Evolutionary conservation across 2,113 vertebrate genomes (phyloP), one percentile per base, ranked within the genome.

Genomic region (Chloropsis hardwickii): DNA sequence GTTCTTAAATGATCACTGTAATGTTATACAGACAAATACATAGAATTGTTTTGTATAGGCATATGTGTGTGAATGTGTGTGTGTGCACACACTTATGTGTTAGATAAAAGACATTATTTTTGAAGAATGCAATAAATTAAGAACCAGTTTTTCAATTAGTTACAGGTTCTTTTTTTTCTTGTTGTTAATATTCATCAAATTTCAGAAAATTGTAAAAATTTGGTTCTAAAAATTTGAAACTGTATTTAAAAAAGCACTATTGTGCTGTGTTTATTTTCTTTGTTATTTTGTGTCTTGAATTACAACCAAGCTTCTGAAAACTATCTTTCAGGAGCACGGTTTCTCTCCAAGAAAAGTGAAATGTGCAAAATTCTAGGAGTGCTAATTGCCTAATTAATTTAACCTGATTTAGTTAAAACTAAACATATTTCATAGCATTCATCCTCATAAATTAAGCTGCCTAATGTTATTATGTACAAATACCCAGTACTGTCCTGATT

Each of bases 11-110:
- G 7, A 67, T 76, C 28, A 82, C 25, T 18, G 13, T 76, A 29
- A 39, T 42, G 22, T 71, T 66, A 53, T 11, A 62, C 37, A 79
- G 47, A 60, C 35, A 45, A 82, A 60, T 48, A 31, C 16, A 19
- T 31, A 14, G 47, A 11, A 19, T 39, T 85, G 44, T 85, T 90
- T 80, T 44, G 6, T 48, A 8, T 47, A 22, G 23, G 19, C 7
- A 2, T 29, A 10, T 40, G 3, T 54, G 29, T 19, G 11, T 47
- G 4, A 23, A 3, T 31, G 4, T 57, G 4, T 56, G 20, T n/a
- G n/a, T n/a, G n/a, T n/a, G n/a, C n/a, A n/a, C n/a, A n/a, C 28
- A 28, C 1, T 9, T 33, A 10, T 6, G 7, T 8, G 7, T 58
- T 78, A 56, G 35, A 40, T 54, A 53, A 54, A 84, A 89, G 2